Conservation (phyloP, 2,888 invertebrate species). For the Thereva nobilitata region DNA sequence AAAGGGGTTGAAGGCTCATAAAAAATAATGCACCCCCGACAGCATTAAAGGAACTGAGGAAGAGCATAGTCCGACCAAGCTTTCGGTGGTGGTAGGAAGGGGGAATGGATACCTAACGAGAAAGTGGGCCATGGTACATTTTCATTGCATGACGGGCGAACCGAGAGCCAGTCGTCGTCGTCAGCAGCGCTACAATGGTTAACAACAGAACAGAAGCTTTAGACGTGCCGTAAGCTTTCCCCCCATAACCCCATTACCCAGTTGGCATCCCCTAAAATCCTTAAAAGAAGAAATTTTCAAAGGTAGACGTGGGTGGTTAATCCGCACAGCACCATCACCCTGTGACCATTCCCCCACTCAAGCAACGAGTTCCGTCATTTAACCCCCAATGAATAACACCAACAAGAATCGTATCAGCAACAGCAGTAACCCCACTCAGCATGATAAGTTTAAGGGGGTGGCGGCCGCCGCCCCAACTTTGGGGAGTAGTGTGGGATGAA, state of each 20-base stretch:
- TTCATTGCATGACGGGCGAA: no score
- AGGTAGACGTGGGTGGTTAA: neutral
- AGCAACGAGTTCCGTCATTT: neutral
- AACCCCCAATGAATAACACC: neutral
- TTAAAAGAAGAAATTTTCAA: conserved; percentile 20
- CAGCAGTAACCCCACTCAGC: neutral
- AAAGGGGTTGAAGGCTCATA: conserved; percentile 2
- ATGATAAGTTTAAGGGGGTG: neutral
- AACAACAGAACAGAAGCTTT: no score
- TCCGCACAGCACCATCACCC: no score
- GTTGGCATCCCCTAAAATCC: neutral
- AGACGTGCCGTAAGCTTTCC: neutral
- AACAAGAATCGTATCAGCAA: conserved; percentile 1
- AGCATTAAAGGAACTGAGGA: conserved; percentile 9
- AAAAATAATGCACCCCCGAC: conserved; percentile 31
- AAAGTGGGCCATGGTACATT: no score
- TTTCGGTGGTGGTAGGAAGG: no score
- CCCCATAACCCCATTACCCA: neutral
- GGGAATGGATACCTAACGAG: no score
- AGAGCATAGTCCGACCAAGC: no score
- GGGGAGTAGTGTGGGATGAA: conserved; percentile 8
- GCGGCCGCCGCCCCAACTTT: no score
- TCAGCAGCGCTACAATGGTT: no score
- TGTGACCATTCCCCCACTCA: no score
- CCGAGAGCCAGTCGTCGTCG: neutral